phyloP scores from a whole-genome alignment of 2,113 vertebrate genomes.

The Zosterops pallidus region DNA sequence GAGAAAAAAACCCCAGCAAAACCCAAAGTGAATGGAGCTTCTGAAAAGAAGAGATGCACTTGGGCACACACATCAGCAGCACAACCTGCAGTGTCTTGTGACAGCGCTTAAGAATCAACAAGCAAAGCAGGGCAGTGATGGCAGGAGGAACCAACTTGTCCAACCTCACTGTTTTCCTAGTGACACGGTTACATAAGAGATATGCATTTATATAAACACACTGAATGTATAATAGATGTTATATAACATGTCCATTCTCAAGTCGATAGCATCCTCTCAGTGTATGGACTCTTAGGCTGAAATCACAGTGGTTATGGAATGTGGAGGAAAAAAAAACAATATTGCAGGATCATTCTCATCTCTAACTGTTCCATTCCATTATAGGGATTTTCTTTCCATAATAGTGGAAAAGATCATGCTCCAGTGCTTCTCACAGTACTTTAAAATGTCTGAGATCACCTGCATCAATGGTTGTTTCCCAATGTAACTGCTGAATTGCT shows the following conservation, averaged over 20 bases:
- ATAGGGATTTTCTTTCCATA: neutral
- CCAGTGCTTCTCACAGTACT: neutral
- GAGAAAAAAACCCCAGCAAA: neutral
- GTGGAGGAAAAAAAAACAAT: neutral
- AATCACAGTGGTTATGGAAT: neutral
- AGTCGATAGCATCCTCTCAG: neutral
- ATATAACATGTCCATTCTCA: neutral
- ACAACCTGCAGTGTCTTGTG: neutral
- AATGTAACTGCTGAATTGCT: neutral
- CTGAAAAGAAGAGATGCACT: conserved; percentile 3
- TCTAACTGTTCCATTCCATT: neutral
- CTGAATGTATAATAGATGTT: conserved; percentile 9
- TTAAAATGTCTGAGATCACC: conserved; percentile 19
- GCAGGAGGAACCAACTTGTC: conserved; percentile 5
- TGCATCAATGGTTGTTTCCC: neutral
- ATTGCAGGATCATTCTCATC: neutral
- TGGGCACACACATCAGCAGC: neutral
- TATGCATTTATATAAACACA: conserved; percentile 9
- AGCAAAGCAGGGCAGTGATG: neutral
- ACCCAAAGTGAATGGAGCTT: neutral
- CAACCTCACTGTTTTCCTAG: neutral
- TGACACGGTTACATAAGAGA: conserved; percentile 41
- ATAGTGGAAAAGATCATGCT: neutral
- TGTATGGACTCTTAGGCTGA: neutral
- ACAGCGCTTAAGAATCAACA: neutral